A percentile compares a stretch with the other conserved stretches of the same genome.
Conservation (phyloP, 2,113 vertebrate species). For the Eurypyga helias region DNA sequence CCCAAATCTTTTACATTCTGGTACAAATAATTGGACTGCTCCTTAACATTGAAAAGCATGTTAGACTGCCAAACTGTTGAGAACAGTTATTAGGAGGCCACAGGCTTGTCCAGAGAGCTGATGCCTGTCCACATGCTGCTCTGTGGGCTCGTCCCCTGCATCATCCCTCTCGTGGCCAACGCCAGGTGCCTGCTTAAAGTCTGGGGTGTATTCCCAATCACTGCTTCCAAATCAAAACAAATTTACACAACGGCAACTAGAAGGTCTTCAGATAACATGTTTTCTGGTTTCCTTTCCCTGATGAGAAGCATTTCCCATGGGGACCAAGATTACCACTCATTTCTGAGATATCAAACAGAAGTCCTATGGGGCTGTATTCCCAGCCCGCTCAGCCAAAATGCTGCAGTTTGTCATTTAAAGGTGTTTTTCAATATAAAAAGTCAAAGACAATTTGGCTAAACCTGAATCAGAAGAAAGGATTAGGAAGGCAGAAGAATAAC, state of each 20-base stretch:
- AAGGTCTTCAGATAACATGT: neutral
- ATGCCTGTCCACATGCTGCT: neutral
- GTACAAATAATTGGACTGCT: neutral
- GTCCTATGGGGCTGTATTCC: neutral
- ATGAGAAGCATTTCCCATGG: neutral
- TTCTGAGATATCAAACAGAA: neutral
- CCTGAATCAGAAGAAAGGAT: constrained; percentile 23
- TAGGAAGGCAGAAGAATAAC: constrained; percentile 37
- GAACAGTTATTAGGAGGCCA: neutral
- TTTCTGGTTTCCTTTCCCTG: neutral
- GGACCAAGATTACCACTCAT: neutral
- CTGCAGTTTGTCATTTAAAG: neutral
- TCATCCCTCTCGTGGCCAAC: accelerated
- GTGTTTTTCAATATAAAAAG: neutral
- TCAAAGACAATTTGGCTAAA: neutral
- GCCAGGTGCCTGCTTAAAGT: neutral
- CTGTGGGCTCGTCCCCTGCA: neutral
- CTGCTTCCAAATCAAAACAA: neutral
- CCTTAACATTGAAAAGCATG: neutral
- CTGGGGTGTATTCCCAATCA: neutral
- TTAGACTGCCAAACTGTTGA: neutral
- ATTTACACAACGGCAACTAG: neutral
- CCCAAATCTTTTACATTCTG: neutral
- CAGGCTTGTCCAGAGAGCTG: neutral
- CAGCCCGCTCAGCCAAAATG: neutral